A percentile compares a stretch with the other conserved stretches of the same genome.
phyloP scores from a whole-genome alignment of 2,888 invertebrate species.

The Mesorhabditis spiculigera region DNA sequence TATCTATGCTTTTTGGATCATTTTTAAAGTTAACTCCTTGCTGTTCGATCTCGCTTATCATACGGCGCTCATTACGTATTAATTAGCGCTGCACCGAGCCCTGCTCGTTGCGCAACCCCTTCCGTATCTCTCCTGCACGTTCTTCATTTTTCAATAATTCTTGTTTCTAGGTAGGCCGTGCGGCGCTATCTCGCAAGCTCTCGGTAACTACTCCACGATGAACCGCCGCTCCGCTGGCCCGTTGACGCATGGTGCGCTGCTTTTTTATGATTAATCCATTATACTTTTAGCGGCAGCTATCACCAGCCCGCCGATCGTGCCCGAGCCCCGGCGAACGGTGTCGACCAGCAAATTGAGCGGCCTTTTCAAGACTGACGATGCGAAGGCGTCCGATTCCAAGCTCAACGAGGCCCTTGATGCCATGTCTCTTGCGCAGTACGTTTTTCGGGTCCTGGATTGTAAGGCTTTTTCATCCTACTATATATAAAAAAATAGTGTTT shows the following conservation, averaged over 20 bases:
- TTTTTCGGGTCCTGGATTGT: not conserved
- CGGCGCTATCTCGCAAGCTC: no score
- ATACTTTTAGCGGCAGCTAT: not conserved
- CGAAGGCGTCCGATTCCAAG: not conserved
- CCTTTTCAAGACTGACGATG: not conserved
- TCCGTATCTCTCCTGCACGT: no score
- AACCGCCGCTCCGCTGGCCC: not conserved
- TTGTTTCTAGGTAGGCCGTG: no score
- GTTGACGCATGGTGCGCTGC: not conserved
- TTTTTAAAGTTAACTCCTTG: no score
- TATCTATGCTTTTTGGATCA: no score
- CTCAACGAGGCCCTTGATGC: not conserved
- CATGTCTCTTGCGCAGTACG: not conserved
- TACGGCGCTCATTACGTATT: no score
- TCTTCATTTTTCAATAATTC: no score
- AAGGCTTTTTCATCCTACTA: not conserved
- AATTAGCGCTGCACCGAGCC: no score
- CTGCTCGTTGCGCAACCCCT: no score
- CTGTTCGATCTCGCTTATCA: no score
- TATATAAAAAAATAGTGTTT: no score
- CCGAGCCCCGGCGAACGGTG: constrained; percentile 1
- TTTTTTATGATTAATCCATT: not conserved
- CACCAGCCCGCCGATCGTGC: not conserved
- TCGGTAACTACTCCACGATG: not conserved
- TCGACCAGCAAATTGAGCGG: not conserved